Base-by-base conservation (phyloP, 2,113 vertebrate genomes). In the Gorsachius goisagi region DNA sequence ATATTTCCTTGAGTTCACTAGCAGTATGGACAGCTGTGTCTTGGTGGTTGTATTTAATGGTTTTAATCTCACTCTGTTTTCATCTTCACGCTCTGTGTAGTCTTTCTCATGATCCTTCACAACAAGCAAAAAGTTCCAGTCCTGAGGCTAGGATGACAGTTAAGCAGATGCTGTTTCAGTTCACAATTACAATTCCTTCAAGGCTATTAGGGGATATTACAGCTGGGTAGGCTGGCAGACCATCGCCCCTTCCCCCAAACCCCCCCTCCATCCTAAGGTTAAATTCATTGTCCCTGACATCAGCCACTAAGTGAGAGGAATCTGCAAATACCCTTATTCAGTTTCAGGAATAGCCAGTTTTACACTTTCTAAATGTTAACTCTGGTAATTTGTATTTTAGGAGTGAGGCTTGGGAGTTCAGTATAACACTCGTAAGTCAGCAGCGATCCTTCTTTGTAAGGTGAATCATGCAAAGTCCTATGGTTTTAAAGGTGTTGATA, bases 151-250 rank as follows among this genome's bases (percentile, higher is more conserved):
- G 96, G 96, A 96, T 98, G 97, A 96, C 88, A 97, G 97, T 96
- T 87, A 96, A 97, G 95, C 97, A 98, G 97, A 97, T 97, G 96
- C 96, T 97, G 87, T 97, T 97, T 96, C 93, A 81, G 89, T 90
- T 97, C 96, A 97, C 97, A 98, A 95, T 97, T 98, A 96, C 94
- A 93, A 89, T 98, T 98, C 90, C 94, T 98, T 97, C 95, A 88
- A 97, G 97, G 90, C 71, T 93, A 50, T 87, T 96, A 90, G 94
- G 92, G 74, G 78, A 67, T 96, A 76, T 94, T 96, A 81, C 10
- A 16, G 58, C 88, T 93, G 93, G 86, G 76, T 71, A 95, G 81
- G 50, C 89, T 95, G 93, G 76, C 86, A 97, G 84, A 53, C 89
- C 58, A 52, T 64, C 41, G 37, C 45, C 32, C 27, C 1, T 5